Percentiles rank a stretch among this genome's conserved stretches.
phyloP scores from a whole-genome alignment of 2,113 vertebrate species.

The Lophotis ruficrista region DNA sequence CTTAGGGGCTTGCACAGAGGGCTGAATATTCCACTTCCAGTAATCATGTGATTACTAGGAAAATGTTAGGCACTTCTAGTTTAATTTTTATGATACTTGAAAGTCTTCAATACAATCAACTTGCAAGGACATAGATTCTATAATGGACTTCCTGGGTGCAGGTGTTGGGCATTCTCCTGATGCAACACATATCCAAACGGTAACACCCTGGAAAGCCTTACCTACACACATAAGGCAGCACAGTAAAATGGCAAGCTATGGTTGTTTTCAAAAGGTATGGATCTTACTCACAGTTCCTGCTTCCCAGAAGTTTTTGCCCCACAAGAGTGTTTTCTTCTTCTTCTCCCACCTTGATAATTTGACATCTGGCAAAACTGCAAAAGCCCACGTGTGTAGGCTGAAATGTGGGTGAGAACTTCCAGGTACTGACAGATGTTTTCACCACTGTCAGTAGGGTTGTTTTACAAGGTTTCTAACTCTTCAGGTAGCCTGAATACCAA shows the following conservation, averaged over 20 bases:
- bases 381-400: not conserved
- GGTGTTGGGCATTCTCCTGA: not conserved
- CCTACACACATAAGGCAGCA: not conserved
- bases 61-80: not conserved
- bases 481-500: slow-evolving; percentile 19
- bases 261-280: not conserved
- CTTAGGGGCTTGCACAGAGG: not conserved
- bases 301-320: not conserved
- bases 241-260: not conserved
- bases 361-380: not conserved
- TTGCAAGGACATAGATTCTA: not conserved
- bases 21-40: not conserved
- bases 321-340: not conserved
- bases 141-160: not conserved
- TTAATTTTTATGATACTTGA: not conserved
- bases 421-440: not conserved
- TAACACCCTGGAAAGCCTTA: not conserved
- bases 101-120: not conserved
- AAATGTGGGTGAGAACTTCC: not conserved
- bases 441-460: not conserved
- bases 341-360: not conserved
- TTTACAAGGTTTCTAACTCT: not conserved
- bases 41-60: not conserved
- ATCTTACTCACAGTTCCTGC: not conserved
- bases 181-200: not conserved